Base-by-base conservation (phyloP, 2,113 vertebrate genomes). In the Tringa solitaria region DNA sequence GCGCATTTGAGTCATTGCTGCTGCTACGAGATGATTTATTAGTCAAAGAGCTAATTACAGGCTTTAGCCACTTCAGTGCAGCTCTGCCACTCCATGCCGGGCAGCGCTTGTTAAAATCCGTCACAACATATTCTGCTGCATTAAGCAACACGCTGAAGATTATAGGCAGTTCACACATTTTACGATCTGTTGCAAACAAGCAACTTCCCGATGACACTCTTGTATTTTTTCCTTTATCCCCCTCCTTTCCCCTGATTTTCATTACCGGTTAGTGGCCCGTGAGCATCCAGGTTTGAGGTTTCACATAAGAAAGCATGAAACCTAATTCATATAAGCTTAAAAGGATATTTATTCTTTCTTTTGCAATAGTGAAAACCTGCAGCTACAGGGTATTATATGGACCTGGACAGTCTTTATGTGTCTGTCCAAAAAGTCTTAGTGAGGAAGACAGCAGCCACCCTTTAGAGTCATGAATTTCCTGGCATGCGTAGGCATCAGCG, bases 121-220 rank as follows among this genome's bases (percentile, higher is more conserved):
- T 82, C 96, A 88, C 78, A 86, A 92, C 93, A 90, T 68, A 91
- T 93, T 92, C 94, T 91, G 90, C 93, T 89, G 96, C 93, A 93
- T 96, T 95, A 97, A 88, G 78, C 94, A 91, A 22, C 2, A 1
- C 72, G 81, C 61, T 91, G 91, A 80, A 74, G 75, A 37, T 90
- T 60, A 67, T 26, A 57, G 64, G 53, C 81, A 78, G 59, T 70
- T 96, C 92, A 67, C 67, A 60, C 73, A 30, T 91, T 97, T 96
- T 86, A 90, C 18, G 6, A 90, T 68, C 89, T 93, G 87, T 87
- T 86, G 60, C 93, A 96, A 93, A 94, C 50, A 82, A 81, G 23
- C 41, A 37, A 37, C 72, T 76, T 81, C 68, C 43, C 50, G 32
- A 27, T 21, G 17, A 81, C 9, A 19, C 14, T 70, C 15, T 53